Conservation (phyloP, 2,797 vertebrate genomes). For the Botia almorhae region DNA sequence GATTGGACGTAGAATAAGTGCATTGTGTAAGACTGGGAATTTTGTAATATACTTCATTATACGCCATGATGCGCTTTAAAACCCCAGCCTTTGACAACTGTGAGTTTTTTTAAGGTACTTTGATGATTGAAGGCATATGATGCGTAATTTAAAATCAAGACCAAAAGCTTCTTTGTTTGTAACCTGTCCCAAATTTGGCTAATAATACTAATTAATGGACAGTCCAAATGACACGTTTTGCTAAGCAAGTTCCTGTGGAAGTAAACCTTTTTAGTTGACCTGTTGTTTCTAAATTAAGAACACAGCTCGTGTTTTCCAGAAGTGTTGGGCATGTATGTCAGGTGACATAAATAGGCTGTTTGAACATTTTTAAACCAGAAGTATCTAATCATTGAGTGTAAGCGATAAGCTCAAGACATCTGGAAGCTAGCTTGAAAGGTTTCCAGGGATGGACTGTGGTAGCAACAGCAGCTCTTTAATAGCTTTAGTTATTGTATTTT, state of each 20-base stretch:
- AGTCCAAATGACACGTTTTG: slow-evolving; percentile 3
- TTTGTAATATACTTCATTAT: neutral
- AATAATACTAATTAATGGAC: neutral
- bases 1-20: neutral
- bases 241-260: neutral
- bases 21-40: neutral
- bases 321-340: neutral
- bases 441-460: neutral
- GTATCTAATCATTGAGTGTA: neutral
- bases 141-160: neutral
- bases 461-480: neutral
- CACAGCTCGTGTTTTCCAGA: neutral
- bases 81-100: neutral
- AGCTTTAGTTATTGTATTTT: too few species aligned
- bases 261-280: neutral
- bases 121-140: neutral
- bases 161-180: neutral
- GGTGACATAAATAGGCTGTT: neutral
- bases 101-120: neutral
- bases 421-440: neutral
- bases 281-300: neutral
- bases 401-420: neutral
- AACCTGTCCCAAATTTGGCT: too few species aligned
- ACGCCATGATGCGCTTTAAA: too few species aligned
- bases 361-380: neutral